Base-by-base conservation (phyloP, 2,888 invertebrate genomes). In the Hirtodrosophila histrioides region DNA sequence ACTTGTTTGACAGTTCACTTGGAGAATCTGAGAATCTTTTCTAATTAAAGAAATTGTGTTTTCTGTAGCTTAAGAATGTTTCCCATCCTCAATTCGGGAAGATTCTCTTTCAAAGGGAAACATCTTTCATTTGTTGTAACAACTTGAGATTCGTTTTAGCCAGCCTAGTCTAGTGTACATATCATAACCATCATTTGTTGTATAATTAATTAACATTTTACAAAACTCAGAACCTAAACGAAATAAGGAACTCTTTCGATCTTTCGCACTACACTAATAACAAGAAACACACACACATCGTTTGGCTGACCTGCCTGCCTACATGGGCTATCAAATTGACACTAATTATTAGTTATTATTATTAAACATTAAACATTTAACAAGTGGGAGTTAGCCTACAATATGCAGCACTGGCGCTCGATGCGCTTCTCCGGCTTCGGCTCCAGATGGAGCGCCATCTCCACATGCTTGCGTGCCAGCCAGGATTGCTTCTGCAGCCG, bases 401-500 rank as follows among this genome's bases (percentile, higher is more conserved):
- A 81, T 75, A 90, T 90, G 69, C 90, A 90, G 50, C 89, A 90
- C 1, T 90, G 87, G 9, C 91, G 85, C 29, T 90, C 88, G 45
- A 88, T 80, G 63, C 90, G 89, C 48, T 84, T 90, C 53, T 90
- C 90, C n/a, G 72, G 68, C 69, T 90, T 91, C 33, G 90, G 91
- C 74, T 91, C 90, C 49, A 86, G 77, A 35, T 91, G 91, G 45
- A 91, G 73, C 4, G 91, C 91, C 80, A 91, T 84, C 65, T 92
- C 91, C 6, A 91, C 90, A 46, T 91, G 91, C 27, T 91, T 90
- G 29, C 91, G 85, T 2, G 91, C 91, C 63, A 91, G 65, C 91
- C 91, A 90, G n/a, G 91, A 89, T 55, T 92, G 92, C 58, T 92
- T 91, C 64, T 93, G 92, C 50, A 93, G 85, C 10, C 93, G 91